Base-by-base conservation (phyloP, 2,113 vertebrate species). In the Ciconia boyciana region DNA sequence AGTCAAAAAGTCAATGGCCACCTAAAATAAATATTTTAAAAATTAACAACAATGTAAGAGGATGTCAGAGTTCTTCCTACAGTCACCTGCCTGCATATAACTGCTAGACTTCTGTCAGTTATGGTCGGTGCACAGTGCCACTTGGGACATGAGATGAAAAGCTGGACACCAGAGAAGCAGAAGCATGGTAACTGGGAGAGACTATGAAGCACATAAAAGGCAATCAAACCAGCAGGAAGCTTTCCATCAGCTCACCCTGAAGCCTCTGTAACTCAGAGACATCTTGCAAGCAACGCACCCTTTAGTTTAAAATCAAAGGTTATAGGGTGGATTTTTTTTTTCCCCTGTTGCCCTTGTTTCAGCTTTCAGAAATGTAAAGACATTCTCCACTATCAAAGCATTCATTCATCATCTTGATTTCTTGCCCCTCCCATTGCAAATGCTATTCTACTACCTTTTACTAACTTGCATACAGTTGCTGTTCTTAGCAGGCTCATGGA, bases 371-470 rank as follows among this genome's bases (percentile, higher is more conserved):
- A 92, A 80, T 92, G 36, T 87, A 66, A 70, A 1, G 0, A 39
- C 11, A 0, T 91, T 80, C 91, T 58, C 20, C 7, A 0, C 69
- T 76, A 94, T 92, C 80, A 97, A 90, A 94, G 32, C 76, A 22
- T 69, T 77, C 57, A 89, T 83, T 95, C 61, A 70, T 89, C 94
- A 87, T 92, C 75, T 95, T 91, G 43, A 68, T 94, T 94, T 83
- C 94, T 95, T 92, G 44, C 60, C 71, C 75, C 74, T 94, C 86
- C 83, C 81, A 61, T 51, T 77, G 65, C 80, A 89, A 96, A 93
- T n/a, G 61, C 54, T 66, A 10, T 55, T 95, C 62, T 57, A n/a
- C 21, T 69, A 52, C 51, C 68, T 74, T 94, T 91, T 89, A 48
- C 77, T 92, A 54, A 29, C 43, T 91, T 52, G 26, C 3, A 4